phyloP scores from a whole-genome alignment of 2,888 invertebrate genomes.

The Drosophila rellima region DNA sequence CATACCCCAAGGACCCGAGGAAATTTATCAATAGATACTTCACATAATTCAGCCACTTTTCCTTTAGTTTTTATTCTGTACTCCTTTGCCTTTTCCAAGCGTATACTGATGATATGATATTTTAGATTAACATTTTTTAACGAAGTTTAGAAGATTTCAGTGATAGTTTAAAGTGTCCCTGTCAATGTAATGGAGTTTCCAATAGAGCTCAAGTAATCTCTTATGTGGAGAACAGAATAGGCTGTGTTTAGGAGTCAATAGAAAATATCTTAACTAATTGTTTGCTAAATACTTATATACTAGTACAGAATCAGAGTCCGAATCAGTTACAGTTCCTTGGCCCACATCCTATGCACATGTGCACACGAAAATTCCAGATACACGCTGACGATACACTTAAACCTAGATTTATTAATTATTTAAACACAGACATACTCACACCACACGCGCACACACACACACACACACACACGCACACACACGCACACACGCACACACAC shows the following conservation, averaged over 20 bases:
- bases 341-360: not conserved
- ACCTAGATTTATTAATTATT: slow-evolving; percentile 1
- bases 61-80: not conserved
- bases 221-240: not conserved
- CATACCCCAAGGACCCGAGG: not conserved
- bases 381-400: not conserved
- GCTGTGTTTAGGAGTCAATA: not conserved
- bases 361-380: slow-evolving; percentile 1
- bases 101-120: not conserved
- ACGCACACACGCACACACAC: slow-evolving; percentile 5
- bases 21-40: not conserved
- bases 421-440: no score
- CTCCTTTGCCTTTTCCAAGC: not conserved
- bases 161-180: not conserved
- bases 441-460: slow-evolving; percentile 5
- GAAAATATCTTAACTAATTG: not conserved
- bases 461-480: not conserved
- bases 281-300: not conserved
- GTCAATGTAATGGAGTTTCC: not conserved
- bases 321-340: not conserved
- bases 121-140: not conserved
- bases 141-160: not conserved
- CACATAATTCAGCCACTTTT: not conserved
- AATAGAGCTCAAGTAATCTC: no score
- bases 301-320: not conserved